Conservation (phyloP, 2,113 vertebrate genomes). For the Ginglymostoma cirratum region DNA sequence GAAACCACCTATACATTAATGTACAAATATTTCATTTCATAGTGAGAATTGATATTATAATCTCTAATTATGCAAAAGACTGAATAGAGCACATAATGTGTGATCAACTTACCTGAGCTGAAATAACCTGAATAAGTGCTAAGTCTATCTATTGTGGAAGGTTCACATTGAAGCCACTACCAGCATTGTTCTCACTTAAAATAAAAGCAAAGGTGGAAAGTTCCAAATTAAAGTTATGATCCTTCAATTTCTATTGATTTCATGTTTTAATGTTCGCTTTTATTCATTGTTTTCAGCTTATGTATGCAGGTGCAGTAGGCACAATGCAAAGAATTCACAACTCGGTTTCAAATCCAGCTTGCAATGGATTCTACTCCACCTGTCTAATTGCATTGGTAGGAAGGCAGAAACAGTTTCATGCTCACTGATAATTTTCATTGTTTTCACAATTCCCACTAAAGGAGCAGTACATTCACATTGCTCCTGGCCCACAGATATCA, state of each 20-base stretch:
- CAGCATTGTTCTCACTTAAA: not conserved
- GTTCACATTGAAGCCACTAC: not conserved
- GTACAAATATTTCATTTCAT: not conserved
- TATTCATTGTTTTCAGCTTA: not conserved
- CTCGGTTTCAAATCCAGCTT: not conserved
- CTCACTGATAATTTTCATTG: not conserved
- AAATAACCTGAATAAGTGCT: not conserved
- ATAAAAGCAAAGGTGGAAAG: not conserved
- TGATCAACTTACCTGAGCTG: not conserved
- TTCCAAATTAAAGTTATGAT: not conserved
- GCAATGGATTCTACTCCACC: not conserved
- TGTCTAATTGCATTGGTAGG: not conserved
- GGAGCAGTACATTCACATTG: not conserved
- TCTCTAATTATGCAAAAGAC: not conserved
- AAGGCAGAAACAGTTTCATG: not conserved
- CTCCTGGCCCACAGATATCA: not conserved
- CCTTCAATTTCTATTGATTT: not conserved
- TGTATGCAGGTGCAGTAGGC: not conserved
- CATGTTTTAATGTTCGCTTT: not conserved
- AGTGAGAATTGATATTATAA: not conserved
- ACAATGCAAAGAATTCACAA: not conserved
- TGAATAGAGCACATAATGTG: not conserved
- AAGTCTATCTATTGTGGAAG: not conserved
- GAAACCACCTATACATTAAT: not conserved
- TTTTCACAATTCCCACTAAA: not conserved